phyloP scores from a whole-genome alignment of 64 coral and sea anemone genomes.

The Montipora capricornis region DNA sequence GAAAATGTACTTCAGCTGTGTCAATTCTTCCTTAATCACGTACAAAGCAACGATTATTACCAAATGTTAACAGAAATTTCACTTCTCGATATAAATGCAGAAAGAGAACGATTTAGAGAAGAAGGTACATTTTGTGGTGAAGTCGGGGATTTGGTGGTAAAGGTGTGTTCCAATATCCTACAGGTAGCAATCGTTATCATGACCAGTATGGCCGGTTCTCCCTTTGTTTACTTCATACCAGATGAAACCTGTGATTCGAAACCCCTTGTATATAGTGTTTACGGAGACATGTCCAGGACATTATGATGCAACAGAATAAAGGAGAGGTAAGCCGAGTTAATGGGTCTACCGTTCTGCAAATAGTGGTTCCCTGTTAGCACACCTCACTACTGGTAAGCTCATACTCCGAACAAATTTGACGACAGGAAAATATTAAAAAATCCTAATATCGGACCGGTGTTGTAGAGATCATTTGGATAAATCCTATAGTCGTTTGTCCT shows the following conservation, averaged over 20 bases:
- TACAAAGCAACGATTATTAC: conserved; percentile 52
- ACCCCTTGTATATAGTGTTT: too few relatives aligned
- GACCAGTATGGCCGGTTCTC: not conserved
- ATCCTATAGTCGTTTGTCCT: too few relatives aligned
- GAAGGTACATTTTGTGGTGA: conserved; percentile 36
- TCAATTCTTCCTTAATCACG: conserved; percentile 1
- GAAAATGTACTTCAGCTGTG: conserved; percentile 15
- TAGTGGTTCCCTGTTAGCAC: too few relatives aligned
- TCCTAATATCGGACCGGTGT: too few relatives aligned
- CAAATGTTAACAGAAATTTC: conserved; percentile 11
- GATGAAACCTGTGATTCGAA: not conserved
- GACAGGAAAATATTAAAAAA: too few relatives aligned
- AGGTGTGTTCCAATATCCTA: conserved; percentile 38
- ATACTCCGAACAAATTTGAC: too few relatives aligned
- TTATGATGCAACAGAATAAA: too few relatives aligned
- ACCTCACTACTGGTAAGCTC: too few relatives aligned
- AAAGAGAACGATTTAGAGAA: conserved; percentile 43
- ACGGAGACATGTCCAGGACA: too few relatives aligned
- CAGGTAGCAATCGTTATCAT: conserved; percentile 19
- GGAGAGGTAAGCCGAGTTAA: too few relatives aligned
- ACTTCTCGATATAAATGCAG: not conserved
- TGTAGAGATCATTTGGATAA: too few relatives aligned
- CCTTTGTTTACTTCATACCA: conserved; percentile 41
- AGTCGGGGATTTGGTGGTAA: conserved; percentile 33
- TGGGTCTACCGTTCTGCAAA: too few relatives aligned